Conservation (phyloP, 2,113 vertebrate species). For the Oreochromis tanganicae region DNA sequence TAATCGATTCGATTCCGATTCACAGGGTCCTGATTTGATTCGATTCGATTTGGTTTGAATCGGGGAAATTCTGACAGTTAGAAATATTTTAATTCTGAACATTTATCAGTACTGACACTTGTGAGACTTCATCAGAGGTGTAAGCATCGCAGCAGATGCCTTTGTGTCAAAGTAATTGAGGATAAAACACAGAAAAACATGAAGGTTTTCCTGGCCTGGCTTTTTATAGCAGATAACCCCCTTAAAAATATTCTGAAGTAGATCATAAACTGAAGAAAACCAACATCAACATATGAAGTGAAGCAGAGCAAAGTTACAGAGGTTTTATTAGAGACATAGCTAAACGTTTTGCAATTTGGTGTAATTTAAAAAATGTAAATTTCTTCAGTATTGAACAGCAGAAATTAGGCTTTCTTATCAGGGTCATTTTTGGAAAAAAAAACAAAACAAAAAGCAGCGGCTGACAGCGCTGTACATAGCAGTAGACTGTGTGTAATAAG, state of each 20-base stretch:
- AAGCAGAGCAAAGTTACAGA: neutral
- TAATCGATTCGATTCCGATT: rapidly evolving
- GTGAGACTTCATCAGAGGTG: neutral
- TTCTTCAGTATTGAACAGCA: rapidly evolving
- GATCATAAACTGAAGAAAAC: neutral
- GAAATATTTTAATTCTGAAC: neutral
- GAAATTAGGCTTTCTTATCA: neutral
- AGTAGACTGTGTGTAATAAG: neutral
- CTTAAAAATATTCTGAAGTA: too few relatives aligned
- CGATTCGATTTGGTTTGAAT: neutral
- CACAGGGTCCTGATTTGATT: neutral
- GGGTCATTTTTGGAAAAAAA: too few relatives aligned
- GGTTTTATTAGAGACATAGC: neutral
- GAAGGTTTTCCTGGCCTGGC: neutral
- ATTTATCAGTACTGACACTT: neutral
- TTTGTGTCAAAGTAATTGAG: neutral
- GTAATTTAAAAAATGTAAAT: neutral
- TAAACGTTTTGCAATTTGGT: neutral
- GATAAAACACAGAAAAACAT: neutral
- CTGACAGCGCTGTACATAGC: neutral
- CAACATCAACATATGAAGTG: neutral
- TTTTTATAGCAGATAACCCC: neutral
- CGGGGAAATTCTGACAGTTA: neutral
- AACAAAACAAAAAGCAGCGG: too few relatives aligned
- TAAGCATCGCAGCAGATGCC: neutral